Evolutionary conservation across 2,888 invertebrate genomes (phyloP).

Genomic region (Heterodera filipjevi): DNA sequence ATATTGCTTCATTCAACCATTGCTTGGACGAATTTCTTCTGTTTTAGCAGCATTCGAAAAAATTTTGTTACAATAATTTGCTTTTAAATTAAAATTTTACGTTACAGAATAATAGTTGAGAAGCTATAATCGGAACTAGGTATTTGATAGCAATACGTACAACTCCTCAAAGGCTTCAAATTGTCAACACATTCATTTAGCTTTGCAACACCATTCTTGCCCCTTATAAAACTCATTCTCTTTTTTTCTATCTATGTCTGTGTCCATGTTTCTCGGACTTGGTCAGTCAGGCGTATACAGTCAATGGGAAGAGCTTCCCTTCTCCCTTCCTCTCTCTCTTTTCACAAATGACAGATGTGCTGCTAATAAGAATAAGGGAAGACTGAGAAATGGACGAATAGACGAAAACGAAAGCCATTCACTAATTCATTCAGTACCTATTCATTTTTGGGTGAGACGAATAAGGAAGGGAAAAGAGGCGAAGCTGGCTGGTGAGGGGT

Average conservation of each 20-base stretch:
- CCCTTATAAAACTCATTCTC: not conserved
- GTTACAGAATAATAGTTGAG: too few relatives aligned
- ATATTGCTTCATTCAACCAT: not conserved
- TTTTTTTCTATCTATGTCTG: not conserved
- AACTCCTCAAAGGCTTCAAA: not conserved
- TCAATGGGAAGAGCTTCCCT: not conserved
- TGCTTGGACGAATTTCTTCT: not conserved
- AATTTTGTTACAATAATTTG: too few relatives aligned
- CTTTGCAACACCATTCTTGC: not conserved
- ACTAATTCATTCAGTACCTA: not conserved
- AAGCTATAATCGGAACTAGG: too few relatives aligned
- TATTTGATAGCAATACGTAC: not conserved
- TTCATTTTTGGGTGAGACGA: not conserved
- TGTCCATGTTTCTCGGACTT: not conserved
- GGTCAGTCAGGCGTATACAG: not conserved
- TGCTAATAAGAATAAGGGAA: not conserved
- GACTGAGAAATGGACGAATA: not conserved
- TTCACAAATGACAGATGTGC: not conserved
- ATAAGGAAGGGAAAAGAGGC: not conserved
- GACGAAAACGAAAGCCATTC: not conserved
- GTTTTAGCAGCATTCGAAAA: not conserved
- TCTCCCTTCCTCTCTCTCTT: not conserved
- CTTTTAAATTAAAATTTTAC: too few relatives aligned
- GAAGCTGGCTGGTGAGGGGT: not conserved
- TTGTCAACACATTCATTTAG: not conserved